Evolutionary conservation across 2,797 vertebrate genomes (phyloP).

Genomic region (Megalops cyprinoides): DNA sequence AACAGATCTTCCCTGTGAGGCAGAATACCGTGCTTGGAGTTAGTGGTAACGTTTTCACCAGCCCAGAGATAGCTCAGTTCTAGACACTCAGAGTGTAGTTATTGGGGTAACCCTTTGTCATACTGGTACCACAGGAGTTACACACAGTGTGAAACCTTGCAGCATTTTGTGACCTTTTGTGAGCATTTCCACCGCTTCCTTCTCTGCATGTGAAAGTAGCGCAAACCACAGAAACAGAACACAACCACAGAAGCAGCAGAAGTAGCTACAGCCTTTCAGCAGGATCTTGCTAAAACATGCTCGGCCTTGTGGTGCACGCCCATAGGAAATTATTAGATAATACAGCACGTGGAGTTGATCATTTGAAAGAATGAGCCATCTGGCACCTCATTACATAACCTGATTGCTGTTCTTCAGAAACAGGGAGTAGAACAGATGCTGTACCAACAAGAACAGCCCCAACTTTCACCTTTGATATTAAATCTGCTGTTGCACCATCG

Average conservation of each 20-base stretch:
- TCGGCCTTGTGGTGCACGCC: constrained; percentile 28
- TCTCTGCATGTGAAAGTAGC: no score
- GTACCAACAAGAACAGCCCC: neutral
- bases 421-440: neutral
- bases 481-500: no score
- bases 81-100: neutral
- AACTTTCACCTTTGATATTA: neutral
- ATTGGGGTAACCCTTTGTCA: neutral
- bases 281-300: constrained; percentile 41
- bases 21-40: neutral
- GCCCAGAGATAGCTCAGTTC: neutral
- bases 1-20: no score
- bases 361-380: constrained; percentile 9
- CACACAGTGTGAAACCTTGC: neutral
- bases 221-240: no score
- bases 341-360: constrained; percentile 16
- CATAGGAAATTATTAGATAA: constrained; percentile 25
- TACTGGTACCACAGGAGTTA: neutral
- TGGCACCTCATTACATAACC: constrained; percentile 11
- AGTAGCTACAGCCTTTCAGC: neutral
- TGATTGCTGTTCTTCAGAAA: neutral
- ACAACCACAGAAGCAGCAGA: neutral
- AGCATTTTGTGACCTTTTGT: no score
- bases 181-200: no score
- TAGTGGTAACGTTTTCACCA: neutral